A percentile compares a stretch with the other conserved stretches of the same genome.
Evolutionary conservation across 2,113 vertebrate species (phyloP).

Genomic region (Gavia stellata): DNA sequence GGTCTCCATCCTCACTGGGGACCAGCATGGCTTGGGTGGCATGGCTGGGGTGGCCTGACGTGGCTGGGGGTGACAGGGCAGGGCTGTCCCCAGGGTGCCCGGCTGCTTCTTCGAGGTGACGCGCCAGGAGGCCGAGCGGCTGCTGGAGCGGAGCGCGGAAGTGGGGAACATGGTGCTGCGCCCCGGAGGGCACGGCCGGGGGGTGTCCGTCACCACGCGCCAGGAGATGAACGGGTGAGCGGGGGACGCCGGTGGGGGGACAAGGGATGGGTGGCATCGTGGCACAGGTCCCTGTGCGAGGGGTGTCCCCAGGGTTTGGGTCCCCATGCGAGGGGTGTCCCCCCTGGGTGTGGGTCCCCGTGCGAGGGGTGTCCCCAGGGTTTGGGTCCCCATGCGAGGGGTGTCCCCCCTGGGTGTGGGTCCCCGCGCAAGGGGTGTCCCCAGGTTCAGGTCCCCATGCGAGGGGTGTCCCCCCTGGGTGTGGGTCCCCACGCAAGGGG

Average conservation of each 20-base stretch:
- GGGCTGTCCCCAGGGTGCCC: background rate
- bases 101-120: constrained; percentile 78
- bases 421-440: no score
- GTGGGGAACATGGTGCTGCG: constrained; percentile 80
- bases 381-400: no score
- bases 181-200: constrained; percentile 55
- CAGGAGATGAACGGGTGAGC: constrained; percentile 72
- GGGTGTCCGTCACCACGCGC: constrained; percentile 73
- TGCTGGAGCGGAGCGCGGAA: constrained; percentile 70
- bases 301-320: background rate
- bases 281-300: no score
- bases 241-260: no score
- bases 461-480: background rate
- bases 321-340: background rate
- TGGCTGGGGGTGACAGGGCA: no score
- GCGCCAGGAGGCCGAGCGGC: constrained; percentile 72
- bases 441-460: background rate
- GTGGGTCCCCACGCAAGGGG: no score
- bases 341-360: no score
- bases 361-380: background rate
- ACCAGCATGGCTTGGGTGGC: no score
- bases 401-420: no score
- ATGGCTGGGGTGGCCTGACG: no score
- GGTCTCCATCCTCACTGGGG: no score
- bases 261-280: background rate